phyloP scores from a whole-genome alignment of 2,888 invertebrate species.

The Azorinus chamasolen region DNA sequence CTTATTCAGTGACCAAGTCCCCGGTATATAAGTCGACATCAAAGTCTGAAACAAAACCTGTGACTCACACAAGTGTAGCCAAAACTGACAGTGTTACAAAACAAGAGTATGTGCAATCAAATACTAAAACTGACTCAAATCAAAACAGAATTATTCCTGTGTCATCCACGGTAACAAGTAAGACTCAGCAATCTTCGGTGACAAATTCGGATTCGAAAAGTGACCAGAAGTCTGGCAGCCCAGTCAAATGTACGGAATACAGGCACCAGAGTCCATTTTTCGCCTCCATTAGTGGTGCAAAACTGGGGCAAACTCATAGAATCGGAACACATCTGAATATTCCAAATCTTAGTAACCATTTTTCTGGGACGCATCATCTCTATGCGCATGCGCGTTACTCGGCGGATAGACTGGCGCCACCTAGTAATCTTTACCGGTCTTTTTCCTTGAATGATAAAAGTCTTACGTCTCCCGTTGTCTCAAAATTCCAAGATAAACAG shows the following conservation, averaged over 20 bases:
- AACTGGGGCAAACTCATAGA: slow-evolving; percentile 46
- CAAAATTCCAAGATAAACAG: slow-evolving; percentile 46
- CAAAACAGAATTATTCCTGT: slow-evolving; percentile 26
- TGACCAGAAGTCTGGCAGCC: no score
- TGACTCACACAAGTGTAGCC: neutral
- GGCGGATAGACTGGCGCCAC: slow-evolving; percentile 39
- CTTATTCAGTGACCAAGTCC: slow-evolving; percentile 4
- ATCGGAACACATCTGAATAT: slow-evolving; percentile 58
- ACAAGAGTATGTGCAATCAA: slow-evolving; percentile 5
- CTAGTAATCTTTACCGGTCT: slow-evolving; percentile 43
- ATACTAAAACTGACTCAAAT: slow-evolving; percentile 25
- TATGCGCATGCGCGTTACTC: slow-evolving; percentile 48
- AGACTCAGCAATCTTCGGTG: no score
- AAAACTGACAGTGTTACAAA: neutral
- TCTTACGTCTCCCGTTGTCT: slow-evolving; percentile 4
- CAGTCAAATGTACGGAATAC: slow-evolving; percentile 51
- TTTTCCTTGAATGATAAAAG: slow-evolving; percentile 41
- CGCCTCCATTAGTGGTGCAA: slow-evolving; percentile 53
- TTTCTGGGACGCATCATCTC: slow-evolving; percentile 56
- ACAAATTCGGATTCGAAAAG: no score
- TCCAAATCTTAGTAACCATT: slow-evolving; percentile 58
- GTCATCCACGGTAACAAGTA: no score
- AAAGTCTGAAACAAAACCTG: neutral
- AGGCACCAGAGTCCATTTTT: slow-evolving; percentile 63
- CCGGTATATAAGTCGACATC: neutral